Percentiles rank a stretch among this genome's conserved stretches.
phyloP scores from a whole-genome alignment of 2,888 invertebrate genomes.

The Hecatera dysodea region DNA sequence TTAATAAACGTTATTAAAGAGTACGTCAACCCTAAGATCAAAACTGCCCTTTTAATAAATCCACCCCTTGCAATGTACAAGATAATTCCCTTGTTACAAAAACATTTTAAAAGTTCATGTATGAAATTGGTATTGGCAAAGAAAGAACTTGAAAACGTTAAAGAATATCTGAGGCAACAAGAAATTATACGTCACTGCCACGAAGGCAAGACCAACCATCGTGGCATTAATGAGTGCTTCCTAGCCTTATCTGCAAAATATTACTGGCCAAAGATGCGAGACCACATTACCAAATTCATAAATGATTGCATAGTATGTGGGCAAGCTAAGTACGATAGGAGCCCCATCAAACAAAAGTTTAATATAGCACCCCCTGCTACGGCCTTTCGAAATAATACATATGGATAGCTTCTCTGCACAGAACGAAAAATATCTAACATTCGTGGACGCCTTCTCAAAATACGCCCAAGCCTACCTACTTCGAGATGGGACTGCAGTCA shows the following conservation, averaged over 20 bases:
- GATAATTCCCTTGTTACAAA: background rate
- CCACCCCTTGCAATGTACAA: background rate
- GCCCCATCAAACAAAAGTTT: too few relatives aligned
- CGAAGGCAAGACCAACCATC: conserved; percentile 1
- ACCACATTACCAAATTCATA: too few relatives aligned
- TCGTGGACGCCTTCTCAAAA: background rate
- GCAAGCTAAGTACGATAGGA: too few relatives aligned
- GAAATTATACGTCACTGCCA: conserved; percentile 11
- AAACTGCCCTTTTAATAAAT: background rate
- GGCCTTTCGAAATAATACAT: too few relatives aligned
- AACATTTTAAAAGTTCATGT: background rate
- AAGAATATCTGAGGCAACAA: conserved; percentile 7
- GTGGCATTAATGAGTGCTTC: background rate
- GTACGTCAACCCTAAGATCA: conserved; percentile 9
- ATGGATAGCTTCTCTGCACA: background rate
- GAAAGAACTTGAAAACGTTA: background rate
- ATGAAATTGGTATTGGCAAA: background rate
- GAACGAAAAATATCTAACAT: background rate
- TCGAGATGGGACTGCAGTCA: background rate
- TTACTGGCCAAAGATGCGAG: too few relatives aligned
- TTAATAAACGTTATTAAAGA: background rate
- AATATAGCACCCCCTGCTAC: too few relatives aligned
- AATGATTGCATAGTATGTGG: too few relatives aligned
- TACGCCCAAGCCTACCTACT: background rate
- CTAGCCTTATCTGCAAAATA: background rate